Evolutionary conservation across 2,888 invertebrate species (phyloP).

Genomic region (Acleris literana): DNA sequence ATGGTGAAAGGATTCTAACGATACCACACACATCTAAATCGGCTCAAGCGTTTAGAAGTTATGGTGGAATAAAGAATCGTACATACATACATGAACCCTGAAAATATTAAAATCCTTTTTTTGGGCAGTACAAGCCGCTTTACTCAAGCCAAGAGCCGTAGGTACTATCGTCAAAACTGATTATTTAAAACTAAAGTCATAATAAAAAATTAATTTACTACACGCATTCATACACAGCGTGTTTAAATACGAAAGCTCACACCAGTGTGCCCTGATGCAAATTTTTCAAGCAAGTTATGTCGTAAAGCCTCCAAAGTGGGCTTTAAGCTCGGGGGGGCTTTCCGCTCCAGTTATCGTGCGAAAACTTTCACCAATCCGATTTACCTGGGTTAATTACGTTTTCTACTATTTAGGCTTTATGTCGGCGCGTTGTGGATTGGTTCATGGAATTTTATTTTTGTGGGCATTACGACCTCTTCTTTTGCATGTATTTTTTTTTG

Average conservation of each 20-base stretch:
- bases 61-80: too few relatives aligned
- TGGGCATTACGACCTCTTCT: neutral
- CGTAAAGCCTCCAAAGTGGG: slow-evolving; percentile 40
- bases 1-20: too few relatives aligned
- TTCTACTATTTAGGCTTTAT: slow-evolving; percentile 67
- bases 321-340: slow-evolving; percentile 45
- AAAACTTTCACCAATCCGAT: slow-evolving; percentile 79
- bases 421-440: slow-evolving; percentile 46
- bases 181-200: too few relatives aligned
- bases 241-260: neutral
- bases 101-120: too few relatives aligned
- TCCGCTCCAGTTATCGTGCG: slow-evolving; percentile 75
- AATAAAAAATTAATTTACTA: too few relatives aligned
- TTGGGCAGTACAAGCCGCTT: too few relatives aligned
- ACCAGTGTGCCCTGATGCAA: slow-evolving; percentile 23
- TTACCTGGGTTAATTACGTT: slow-evolving; percentile 81
- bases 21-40: too few relatives aligned
- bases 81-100: too few relatives aligned
- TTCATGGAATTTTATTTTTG: slow-evolving; percentile 6
- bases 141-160: too few relatives aligned
- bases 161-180: too few relatives aligned
- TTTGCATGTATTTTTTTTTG: neutral
- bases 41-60: too few relatives aligned
- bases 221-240: neutral
- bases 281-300: slow-evolving; percentile 35